A percentile compares a stretch with the other conserved stretches of the same genome.
phyloP scores from a whole-genome alignment of 1,140 invertebrate species.

The Papilio machaon region DNA sequence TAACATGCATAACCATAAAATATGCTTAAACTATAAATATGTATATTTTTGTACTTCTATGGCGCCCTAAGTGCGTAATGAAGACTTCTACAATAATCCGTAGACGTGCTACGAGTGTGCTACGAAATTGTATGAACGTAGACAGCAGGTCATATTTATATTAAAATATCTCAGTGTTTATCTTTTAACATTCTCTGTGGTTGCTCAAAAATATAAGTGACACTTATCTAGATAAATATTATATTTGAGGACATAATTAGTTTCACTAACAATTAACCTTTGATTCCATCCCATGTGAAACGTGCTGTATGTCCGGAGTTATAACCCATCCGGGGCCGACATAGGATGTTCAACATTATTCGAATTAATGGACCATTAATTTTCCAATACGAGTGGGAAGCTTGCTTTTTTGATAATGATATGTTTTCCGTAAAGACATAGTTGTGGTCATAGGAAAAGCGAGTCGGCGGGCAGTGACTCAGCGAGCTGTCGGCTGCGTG shows the following conservation, averaged over 20 bases:
- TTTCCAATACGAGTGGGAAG: background rate
- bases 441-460: background rate
- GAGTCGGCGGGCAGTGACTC: background rate
- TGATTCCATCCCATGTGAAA: background rate
- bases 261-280: background rate
- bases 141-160: constrained; percentile 20
- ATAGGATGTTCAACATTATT: background rate
- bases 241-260: background rate
- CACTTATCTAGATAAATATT: background rate
- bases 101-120: constrained; percentile 70
- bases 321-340: too few species aligned
- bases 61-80: background rate
- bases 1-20: constrained; percentile 30
- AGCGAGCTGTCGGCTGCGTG: background rate
- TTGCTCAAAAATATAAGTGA: background rate
- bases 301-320: too few species aligned
- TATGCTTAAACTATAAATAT: background rate
- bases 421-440: background rate
- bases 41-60: constrained; percentile 33
- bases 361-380: background rate
- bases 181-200: background rate
- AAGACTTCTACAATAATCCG: constrained; percentile 60
- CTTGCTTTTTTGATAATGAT: background rate
- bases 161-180: background rate
- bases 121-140: constrained; percentile 51